Conservation (phyloP, 1,140 invertebrate species). For the Rhagoletis zephyria region DNA sequence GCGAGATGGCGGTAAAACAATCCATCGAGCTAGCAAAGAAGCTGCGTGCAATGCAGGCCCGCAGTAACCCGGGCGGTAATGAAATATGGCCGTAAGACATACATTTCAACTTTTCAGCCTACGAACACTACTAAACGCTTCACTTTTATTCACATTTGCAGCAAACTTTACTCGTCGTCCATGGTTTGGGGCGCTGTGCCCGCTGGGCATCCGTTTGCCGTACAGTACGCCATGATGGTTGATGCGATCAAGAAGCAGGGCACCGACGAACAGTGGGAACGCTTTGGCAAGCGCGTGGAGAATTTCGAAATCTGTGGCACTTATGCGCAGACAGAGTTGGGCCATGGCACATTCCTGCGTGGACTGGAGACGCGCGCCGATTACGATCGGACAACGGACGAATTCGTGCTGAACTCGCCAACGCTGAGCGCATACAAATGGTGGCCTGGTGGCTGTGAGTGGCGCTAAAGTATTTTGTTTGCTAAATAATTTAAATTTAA, state of each 20-base stretch:
- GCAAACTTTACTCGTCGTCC: constrained; percentile 58
- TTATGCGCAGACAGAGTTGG: constrained; percentile 95
- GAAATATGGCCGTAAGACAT: constrained; percentile 78
- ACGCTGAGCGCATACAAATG: constrained; percentile 92
- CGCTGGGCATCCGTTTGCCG: constrained; percentile 85
- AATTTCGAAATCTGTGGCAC: constrained; percentile 88
- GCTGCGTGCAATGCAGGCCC: constrained; percentile 80
- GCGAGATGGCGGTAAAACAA: constrained; percentile 73
- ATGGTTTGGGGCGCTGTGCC: constrained; percentile 74
- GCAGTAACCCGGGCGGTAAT: constrained; percentile 79
- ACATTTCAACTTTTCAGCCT: background rate
- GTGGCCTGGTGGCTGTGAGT: constrained; percentile 94
- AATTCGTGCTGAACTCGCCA: constrained; percentile 91
- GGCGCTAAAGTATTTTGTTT: background rate
- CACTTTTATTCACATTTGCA: constrained; percentile 61
- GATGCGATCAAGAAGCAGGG: constrained; percentile 89
- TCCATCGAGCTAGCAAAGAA: constrained; percentile 84
- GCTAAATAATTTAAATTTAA: background rate
- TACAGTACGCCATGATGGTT: constrained; percentile 94
- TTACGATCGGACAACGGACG: constrained; percentile 87
- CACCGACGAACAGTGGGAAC: constrained; percentile 86
- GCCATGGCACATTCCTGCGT: constrained; percentile 93
- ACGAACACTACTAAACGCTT: background rate
- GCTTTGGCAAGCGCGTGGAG: constrained; percentile 84
- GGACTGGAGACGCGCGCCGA: constrained; percentile 93